A percentile compares a stretch with the other conserved stretches of the same genome.
Evolutionary conservation across 2,797 vertebrate species (phyloP).

Genomic region (Triplophysa bombifrons): DNA sequence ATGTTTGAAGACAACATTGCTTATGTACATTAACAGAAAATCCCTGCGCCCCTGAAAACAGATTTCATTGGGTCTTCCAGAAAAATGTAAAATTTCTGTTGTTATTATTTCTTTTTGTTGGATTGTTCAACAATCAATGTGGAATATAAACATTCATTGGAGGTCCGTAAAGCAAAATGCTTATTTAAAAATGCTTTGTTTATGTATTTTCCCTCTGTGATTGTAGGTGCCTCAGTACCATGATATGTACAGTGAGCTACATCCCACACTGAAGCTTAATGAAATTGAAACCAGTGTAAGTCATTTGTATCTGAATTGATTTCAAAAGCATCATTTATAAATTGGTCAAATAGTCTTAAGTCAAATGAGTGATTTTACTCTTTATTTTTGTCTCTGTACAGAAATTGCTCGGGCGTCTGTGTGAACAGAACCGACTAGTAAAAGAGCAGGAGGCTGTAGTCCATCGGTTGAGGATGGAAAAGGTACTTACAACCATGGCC

Average conservation of each 20-base stretch:
- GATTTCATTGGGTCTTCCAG: slow-evolving; percentile 7
- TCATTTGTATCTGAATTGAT: slow-evolving; percentile 1
- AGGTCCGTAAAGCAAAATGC: neutral
- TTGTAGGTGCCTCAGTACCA: slow-evolving; percentile 88
- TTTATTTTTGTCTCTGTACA: slow-evolving; percentile 59
- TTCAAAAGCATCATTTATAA: slow-evolving; percentile 13
- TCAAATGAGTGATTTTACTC: neutral
- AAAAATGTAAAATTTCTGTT: neutral
- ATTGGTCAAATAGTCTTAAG: neutral
- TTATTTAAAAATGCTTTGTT: neutral
- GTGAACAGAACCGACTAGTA: slow-evolving; percentile 89
- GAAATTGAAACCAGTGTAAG: slow-evolving; percentile 97
- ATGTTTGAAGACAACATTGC: no score
- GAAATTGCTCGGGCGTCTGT: slow-evolving; percentile 93
- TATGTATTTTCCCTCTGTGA: neutral
- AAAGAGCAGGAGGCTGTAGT: slow-evolving; percentile 90
- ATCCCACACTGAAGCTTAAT: slow-evolving; percentile 89
- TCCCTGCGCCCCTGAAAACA: neutral
- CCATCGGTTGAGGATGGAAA: slow-evolving; percentile 90
- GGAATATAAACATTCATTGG: neutral
- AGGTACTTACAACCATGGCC: slow-evolving; percentile 73
- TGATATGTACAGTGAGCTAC: slow-evolving; percentile 85
- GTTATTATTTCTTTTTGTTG: neutral
- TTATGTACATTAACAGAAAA: neutral
- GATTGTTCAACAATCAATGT: neutral